These are phyloP conservation scores for Megalopta genalis DNA, from an alignment of 1,140 invertebrate species.

Conservation along the genomic window DNA sequence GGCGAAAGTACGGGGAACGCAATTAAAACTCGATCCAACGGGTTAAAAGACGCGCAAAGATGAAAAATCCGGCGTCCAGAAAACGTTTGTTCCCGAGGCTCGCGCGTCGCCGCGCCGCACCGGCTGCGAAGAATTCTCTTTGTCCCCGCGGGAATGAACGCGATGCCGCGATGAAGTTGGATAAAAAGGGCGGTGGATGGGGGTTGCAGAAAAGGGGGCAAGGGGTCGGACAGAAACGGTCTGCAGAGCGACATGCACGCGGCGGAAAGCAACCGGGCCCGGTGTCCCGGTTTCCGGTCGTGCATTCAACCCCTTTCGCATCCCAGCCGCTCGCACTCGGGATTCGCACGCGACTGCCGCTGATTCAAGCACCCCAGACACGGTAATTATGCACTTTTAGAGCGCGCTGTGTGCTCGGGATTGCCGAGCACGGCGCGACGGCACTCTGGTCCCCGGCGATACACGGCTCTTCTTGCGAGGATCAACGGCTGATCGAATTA, in stretches of 20 bases:
- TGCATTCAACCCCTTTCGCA: slow-evolving; percentile 10
- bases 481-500: no score
- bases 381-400: slow-evolving; percentile 10
- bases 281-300: slow-evolving; percentile 27
- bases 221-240: neutral
- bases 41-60: neutral
- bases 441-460: no score
- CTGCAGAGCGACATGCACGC: neutral
- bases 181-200: no score
- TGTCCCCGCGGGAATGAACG: no score
- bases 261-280: slow-evolving; percentile 2
- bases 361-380: neutral
- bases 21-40: neutral
- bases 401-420: neutral
- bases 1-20: no score
- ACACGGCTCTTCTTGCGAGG: no score
- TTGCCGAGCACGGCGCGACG: no score
- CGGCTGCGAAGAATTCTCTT: no score
- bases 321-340: slow-evolving; percentile 2
- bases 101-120: no score
- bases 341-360: neutral
- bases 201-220: no score
- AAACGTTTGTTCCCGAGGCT: neutral
- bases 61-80: neutral
- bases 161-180: no score